Percentiles rank a stretch among this genome's conserved stretches.
Evolutionary conservation across 2,113 vertebrate genomes (phyloP).

Genomic region (Nannospalax galili): DNA sequence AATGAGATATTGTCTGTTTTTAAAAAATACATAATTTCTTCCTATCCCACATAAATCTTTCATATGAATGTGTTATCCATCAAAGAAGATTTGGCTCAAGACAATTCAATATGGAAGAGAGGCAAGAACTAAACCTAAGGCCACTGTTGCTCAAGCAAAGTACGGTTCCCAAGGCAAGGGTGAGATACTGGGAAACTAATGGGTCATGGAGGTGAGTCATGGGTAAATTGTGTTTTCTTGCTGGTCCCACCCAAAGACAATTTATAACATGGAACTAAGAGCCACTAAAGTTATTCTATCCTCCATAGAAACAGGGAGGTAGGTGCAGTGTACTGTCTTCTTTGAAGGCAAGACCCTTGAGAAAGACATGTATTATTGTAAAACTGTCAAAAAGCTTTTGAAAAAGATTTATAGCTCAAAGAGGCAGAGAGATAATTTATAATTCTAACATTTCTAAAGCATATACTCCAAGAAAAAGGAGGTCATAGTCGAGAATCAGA

Average conservation of each 20-base stretch:
- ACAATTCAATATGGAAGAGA: neutral
- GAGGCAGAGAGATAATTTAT: neutral
- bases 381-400: neutral
- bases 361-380: neutral
- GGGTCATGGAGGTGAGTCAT: neutral
- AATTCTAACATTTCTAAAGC: slow-evolving; percentile 24
- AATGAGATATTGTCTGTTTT: neutral
- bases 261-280: neutral
- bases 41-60: neutral
- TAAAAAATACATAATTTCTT: neutral
- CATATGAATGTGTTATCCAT: neutral
- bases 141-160: neutral
- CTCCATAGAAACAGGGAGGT: neutral
- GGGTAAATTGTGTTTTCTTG: neutral
- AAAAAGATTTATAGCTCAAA: slow-evolving; percentile 42
- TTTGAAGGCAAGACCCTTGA: neutral
- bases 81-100: neutral
- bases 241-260: neutral
- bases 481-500: neutral
- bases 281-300: neutral
- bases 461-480: neutral
- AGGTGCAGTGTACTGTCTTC: neutral
- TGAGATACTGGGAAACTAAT: neutral
- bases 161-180: neutral
- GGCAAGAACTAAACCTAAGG: neutral